phyloP scores from a whole-genome alignment of 2,113 vertebrate genomes.

The Leptocoma aspasia region DNA sequence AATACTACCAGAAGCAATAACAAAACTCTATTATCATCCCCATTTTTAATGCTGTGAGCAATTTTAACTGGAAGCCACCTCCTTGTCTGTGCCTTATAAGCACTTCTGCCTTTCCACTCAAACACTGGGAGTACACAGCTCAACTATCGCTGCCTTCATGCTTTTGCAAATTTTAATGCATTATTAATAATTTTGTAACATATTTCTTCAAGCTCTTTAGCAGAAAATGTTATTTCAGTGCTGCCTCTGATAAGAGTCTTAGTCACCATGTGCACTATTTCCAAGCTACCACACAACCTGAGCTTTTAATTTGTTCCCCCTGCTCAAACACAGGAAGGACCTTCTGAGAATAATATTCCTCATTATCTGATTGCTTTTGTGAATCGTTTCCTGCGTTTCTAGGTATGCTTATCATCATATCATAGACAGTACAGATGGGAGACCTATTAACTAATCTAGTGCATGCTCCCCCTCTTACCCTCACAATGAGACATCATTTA shows the following conservation, averaged over 20 bases:
- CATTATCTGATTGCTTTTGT: slow-evolving; percentile 65
- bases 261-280: slow-evolving; percentile 49
- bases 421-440: slow-evolving; percentile 28
- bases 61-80: not conserved
- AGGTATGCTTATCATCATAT: slow-evolving; percentile 58
- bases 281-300: slow-evolving; percentile 44
- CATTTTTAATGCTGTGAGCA: not conserved
- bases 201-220: slow-evolving; percentile 61
- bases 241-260: slow-evolving; percentile 55
- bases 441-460: slow-evolving; percentile 33
- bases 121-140: not conserved
- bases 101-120: slow-evolving; percentile 21
- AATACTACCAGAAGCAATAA: not conserved
- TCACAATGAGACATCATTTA: not conserved
- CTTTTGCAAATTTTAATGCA: slow-evolving; percentile 61
- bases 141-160: slow-evolving; percentile 41
- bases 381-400: slow-evolving; percentile 48
- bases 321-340: slow-evolving; percentile 58
- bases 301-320: slow-evolving; percentile 58
- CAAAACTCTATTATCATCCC: not conserved
- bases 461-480: not conserved
- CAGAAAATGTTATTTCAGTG: slow-evolving; percentile 57
- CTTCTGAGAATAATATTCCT: slow-evolving; percentile 64
- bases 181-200: slow-evolving; percentile 68
- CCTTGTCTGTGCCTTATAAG: not conserved